Percentiles rank a stretch among this genome's conserved stretches.
Conservation (phyloP, 1,140 invertebrate species). For the Macrocentrus cingulum region DNA sequence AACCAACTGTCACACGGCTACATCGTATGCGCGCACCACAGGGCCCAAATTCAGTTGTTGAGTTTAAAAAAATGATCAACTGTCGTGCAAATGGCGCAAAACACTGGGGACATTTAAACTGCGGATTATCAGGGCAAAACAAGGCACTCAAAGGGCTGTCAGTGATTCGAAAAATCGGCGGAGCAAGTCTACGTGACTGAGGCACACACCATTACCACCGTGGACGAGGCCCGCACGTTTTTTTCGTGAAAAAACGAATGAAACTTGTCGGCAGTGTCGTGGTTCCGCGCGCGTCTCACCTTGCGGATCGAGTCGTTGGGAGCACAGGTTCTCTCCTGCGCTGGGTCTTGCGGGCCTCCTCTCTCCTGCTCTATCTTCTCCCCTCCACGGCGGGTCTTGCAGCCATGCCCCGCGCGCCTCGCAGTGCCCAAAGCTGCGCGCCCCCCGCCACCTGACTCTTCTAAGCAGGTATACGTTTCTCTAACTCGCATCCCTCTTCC, state of each 20-base stretch:
- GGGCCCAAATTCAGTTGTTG: too few species aligned
- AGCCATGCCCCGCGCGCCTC: conserved; percentile 18
- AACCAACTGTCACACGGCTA: too few species aligned
- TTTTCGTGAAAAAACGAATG: conserved; percentile 1
- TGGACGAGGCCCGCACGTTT: neutral
- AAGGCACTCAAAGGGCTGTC: too few species aligned
- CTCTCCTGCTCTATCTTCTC: conserved; percentile 25
- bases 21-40: too few species aligned
- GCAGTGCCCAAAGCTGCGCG: conserved; percentile 9
- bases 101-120: too few species aligned
- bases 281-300: conserved; percentile 47
- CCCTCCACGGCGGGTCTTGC: conserved; percentile 36
- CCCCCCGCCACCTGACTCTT: conserved; percentile 36
- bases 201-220: neutral
- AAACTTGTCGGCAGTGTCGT: neutral
- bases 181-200: neutral
- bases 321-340: conserved; percentile 56
- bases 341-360: conserved; percentile 41
- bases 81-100: too few species aligned
- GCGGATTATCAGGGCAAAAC: too few species aligned
- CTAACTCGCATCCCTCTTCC: neutral
- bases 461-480: conserved; percentile 41
- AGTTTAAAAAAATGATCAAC: too few species aligned
- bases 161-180: neutral
- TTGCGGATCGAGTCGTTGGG: conserved; percentile 56